phyloP scores from a whole-genome alignment of 2,797 vertebrate genomes.

The Brachyalestes nurse region DNA sequence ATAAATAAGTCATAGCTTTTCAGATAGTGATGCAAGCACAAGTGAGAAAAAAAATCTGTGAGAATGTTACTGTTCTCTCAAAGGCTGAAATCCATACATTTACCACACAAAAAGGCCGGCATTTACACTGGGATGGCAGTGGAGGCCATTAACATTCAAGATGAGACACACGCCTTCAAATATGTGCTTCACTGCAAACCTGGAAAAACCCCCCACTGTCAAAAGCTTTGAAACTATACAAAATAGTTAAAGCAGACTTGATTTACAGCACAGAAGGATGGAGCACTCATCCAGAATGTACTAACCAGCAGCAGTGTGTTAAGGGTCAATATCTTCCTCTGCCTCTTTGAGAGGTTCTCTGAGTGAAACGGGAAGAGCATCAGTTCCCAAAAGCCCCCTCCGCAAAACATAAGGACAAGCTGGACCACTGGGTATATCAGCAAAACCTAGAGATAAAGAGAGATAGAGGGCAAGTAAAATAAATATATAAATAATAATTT shows the following conservation, averaged over 20 bases:
- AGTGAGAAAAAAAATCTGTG: too few relatives aligned
- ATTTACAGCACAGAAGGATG: background rate
- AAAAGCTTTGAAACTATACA: background rate
- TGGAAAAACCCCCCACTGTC: slow-evolving; percentile 3
- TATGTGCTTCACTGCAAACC: background rate
- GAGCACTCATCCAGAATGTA: background rate
- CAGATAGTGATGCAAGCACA: background rate
- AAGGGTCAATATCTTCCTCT: slow-evolving; percentile 67
- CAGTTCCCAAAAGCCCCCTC: slow-evolving; percentile 80
- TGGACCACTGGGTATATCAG: slow-evolving; percentile 82
- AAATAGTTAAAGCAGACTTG: background rate
- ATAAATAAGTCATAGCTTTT: slow-evolving; percentile 20
- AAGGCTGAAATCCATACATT: slow-evolving; percentile 16
- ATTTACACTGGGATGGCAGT: background rate
- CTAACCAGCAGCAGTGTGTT: slow-evolving; percentile 15
- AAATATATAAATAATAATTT: background rate
- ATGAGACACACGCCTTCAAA: slow-evolving; percentile 17
- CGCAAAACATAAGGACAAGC: slow-evolving; percentile 84
- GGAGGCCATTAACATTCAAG: background rate
- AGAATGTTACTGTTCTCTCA: background rate
- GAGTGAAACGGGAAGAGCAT: slow-evolving; percentile 65
- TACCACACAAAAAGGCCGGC: background rate
- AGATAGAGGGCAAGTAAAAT: background rate
- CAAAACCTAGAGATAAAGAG: slow-evolving; percentile 74
- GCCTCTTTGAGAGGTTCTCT: slow-evolving; percentile 64